Percentiles rank a stretch among this genome's conserved stretches.
Evolutionary conservation across 2,113 vertebrate genomes (phyloP).

Genomic region (Rhynchomys soricoides): DNA sequence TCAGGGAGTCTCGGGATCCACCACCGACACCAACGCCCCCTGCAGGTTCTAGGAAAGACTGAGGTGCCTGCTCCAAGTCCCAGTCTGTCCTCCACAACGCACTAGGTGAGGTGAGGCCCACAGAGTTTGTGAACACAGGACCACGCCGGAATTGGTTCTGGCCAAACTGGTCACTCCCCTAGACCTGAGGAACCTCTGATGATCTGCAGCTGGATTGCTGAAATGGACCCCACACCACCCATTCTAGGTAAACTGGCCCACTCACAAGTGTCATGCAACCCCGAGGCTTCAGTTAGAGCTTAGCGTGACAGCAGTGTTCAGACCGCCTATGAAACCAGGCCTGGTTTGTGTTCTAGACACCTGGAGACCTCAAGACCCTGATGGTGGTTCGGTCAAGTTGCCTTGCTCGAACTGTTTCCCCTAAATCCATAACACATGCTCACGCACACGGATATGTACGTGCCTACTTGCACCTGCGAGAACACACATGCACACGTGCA

Average conservation of each 20-base stretch:
- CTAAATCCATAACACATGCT: neutral
- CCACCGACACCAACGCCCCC: no score
- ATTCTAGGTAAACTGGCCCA: neutral
- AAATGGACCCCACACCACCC: neutral
- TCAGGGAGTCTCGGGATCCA: no score
- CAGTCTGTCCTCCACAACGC: neutral
- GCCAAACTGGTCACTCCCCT: neutral
- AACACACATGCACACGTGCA: no score
- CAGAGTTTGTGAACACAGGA: neutral
- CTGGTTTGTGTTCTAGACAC: neutral
- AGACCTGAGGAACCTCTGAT: neutral
- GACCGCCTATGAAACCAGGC: neutral
- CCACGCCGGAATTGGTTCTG: neutral
- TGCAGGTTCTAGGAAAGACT: neutral
- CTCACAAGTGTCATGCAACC: neutral
- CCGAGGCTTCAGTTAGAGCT: neutral
- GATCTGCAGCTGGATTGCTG: neutral
- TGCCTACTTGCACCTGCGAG: no score
- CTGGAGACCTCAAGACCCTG: neutral
- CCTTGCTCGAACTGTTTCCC: neutral
- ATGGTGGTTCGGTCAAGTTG: neutral
- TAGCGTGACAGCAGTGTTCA: neutral
- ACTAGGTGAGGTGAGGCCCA: neutral
- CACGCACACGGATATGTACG: neutral
- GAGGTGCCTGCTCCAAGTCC: no score